A percentile compares a stretch with the other conserved stretches of the same genome.
Evolutionary conservation across 2,113 vertebrate genomes (phyloP).

Genomic region (Muscicapa adusta): DNA sequence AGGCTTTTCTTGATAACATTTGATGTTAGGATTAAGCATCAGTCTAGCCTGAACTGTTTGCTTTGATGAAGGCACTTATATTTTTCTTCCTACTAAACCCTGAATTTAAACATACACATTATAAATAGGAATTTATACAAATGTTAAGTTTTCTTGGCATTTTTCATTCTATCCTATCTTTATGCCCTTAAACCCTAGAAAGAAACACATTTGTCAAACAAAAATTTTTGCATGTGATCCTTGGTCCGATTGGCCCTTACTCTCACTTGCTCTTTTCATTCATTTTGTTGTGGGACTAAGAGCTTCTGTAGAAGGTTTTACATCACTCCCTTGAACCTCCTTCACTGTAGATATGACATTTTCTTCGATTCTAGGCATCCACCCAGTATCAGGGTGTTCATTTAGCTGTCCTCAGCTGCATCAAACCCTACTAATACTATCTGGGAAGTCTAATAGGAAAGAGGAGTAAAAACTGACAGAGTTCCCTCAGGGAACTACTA

Average conservation of each 20-base stretch:
- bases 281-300: not conserved
- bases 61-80: not conserved
- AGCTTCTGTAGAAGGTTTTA: not conserved
- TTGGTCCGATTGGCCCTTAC: not conserved
- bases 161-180: not conserved
- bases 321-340: not conserved
- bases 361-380: not conserved
- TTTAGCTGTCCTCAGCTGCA: not conserved
- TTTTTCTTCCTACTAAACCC: not conserved
- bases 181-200: not conserved
- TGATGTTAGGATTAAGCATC: not conserved
- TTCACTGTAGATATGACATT: not conserved
- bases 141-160: not conserved
- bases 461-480: not conserved
- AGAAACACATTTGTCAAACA: rapidly evolving
- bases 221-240: not conserved
- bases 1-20: not conserved
- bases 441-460: not conserved
- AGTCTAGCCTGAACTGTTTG: not conserved
- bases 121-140: not conserved
- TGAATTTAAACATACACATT: not conserved
- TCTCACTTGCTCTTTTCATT: not conserved
- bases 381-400: not conserved
- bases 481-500: not conserved
- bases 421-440: not conserved